Evolutionary conservation across 2,888 invertebrate species (phyloP).

Genomic region (Bugula neritina): DNA sequence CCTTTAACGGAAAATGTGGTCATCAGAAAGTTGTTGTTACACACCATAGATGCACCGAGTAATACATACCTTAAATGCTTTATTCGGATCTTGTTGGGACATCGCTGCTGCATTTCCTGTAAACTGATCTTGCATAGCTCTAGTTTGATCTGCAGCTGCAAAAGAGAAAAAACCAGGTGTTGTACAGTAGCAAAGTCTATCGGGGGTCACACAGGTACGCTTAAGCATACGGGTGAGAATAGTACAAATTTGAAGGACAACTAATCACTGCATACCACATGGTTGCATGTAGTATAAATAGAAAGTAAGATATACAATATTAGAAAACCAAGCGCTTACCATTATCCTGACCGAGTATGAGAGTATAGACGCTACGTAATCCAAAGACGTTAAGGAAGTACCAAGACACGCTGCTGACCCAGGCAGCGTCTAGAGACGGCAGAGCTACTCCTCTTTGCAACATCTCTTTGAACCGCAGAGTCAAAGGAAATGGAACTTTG

Average conservation of each 20-base stretch:
- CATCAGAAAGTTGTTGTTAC: no score
- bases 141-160: conserved; percentile 84
- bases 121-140: conserved; percentile 97
- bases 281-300: no score
- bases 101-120: conserved; percentile 88
- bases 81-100: conserved; percentile 86
- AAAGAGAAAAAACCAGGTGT: no score
- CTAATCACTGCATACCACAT: no score
- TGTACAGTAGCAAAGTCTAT: no score
- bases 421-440: conserved; percentile 89
- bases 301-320: no score
- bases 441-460: conserved; percentile 94
- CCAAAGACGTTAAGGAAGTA: conserved; percentile 99
- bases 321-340: conserved; percentile 60
- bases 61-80: conserved; percentile 84
- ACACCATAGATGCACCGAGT: no score
- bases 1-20: no score
- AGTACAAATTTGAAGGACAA: no score
- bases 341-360: conserved; percentile 96
- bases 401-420: conserved; percentile 99
- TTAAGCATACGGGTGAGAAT: no score
- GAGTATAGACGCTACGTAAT: conserved; percentile 87
- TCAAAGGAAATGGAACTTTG: conserved; percentile 97
- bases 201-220: no score
- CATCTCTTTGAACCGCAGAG: conserved; percentile 97